phyloP scores from a whole-genome alignment of 2,797 vertebrate species.

The Halcyon leucocephala region DNA sequence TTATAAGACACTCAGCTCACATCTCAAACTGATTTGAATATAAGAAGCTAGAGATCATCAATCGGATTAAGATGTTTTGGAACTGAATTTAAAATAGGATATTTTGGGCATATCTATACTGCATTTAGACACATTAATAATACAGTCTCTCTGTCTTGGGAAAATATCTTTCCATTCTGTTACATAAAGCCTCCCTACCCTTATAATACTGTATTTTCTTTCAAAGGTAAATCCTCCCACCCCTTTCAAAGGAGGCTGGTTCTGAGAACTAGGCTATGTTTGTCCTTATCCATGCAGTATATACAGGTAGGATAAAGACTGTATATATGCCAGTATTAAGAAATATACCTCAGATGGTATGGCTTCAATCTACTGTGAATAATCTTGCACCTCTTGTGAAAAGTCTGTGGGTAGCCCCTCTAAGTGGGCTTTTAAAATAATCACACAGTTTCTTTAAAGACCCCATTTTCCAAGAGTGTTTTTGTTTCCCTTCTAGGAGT shows the following conservation, averaged over 20 bases:
- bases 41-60: slow-evolving; percentile 12
- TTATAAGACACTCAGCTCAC: neutral
- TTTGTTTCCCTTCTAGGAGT: neutral
- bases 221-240: neutral
- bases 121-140: slow-evolving; percentile 24
- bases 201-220: slow-evolving; percentile 3
- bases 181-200: neutral
- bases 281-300: neutral
- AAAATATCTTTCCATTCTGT: neutral
- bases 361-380: neutral
- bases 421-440: neutral
- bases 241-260: neutral
- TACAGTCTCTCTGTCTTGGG: neutral
- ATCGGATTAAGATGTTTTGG: neutral
- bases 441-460: neutral
- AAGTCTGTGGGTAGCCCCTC: neutral
- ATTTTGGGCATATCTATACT: neutral
- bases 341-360: neutral
- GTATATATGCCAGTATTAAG: neutral
- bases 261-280: neutral
- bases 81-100: slow-evolving; percentile 7
- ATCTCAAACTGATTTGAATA: neutral
- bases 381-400: neutral
- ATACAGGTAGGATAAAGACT: neutral
- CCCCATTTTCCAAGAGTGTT: neutral